Base-by-base conservation (phyloP, 92 coral and sea anemone species). In the Isaurus tuberculatus region DNA sequence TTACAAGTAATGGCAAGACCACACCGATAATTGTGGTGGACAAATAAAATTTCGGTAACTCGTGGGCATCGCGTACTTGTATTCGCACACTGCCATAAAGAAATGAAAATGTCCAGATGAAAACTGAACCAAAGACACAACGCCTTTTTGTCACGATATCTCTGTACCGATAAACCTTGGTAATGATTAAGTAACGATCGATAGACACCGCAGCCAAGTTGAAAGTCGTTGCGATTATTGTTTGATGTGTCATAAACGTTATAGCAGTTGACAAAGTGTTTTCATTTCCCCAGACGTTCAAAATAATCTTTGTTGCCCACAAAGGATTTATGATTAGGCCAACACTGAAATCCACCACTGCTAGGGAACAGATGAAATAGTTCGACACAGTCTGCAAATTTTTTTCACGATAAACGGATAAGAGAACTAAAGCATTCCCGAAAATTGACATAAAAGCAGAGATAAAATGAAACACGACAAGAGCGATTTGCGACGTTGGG, bases 131-230 rank as follows among this genome's bases (percentile, higher is more conserved):
- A 1, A 36, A 11, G 30, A 68, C 16, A 72, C 94, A 91, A 19
- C 92, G 88, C 2, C 15, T 19, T 0, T 34, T 34, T 14, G 97
- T 93, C 91, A 93, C 58, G 0, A 71, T 53, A 1, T 75, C 53
- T 2, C 83, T 20, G 42, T 93, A 88, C 25, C 70, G 91, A 49
- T 75, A 91, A 20, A 90, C 86, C 2, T 66, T 42, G 0, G 92
- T 93, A 17, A 93, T 79, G 22, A 94, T 92, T 27, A 93, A 26
- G 80, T 72, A 93, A 19, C 97, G 90, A 34, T 93, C 97, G 26
- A 81, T 69, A 30, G 94, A 91, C 15, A 93, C 87, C 6, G 83
- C 83, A 1, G 92, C 91, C 25, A 93, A 74, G 43, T 89, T 91
- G 44, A 79, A 93, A 2, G 97, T 91, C 15, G 94, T 86, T 2